These are phyloP conservation scores for Eriocheir sinensis DNA, from an alignment of 1,140 invertebrate genomes.

Conservation along the genomic window DNA sequence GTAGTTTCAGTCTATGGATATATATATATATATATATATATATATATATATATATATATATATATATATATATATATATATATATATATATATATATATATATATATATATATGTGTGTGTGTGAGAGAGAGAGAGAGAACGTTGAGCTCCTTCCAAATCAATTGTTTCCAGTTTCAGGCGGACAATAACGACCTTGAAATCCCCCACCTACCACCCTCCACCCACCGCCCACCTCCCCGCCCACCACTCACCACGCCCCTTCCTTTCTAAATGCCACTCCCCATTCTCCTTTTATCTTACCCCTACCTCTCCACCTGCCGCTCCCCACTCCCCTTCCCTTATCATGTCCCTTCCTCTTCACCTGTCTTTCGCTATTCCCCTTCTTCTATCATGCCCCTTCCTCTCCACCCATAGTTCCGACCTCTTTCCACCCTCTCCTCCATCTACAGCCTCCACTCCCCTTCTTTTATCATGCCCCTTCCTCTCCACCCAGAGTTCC, in stretches of 20 bases:
- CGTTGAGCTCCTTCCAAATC: background rate
- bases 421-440: background rate
- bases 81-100: constrained; percentile 13
- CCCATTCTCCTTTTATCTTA: background rate
- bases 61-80: background rate
- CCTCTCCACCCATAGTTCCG: background rate
- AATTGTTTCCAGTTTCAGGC: background rate
- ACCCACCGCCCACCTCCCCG: background rate
- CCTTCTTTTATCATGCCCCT: too few relatives aligned
- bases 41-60: background rate
- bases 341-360: too few relatives aligned
- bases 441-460: background rate
- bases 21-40: background rate
- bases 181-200: background rate
- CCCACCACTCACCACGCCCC: background rate
- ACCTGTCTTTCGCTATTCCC: too few relatives aligned
- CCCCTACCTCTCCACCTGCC: too few relatives aligned
- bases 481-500: background rate
- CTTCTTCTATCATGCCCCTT: background rate
- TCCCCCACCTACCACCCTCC: background rate
- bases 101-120: constrained; percentile 18
- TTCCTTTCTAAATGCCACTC: background rate
- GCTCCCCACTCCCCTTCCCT: too few relatives aligned
- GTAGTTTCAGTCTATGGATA: too few relatives aligned
- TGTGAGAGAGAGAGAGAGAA: background rate